Conservation (phyloP, 2,113 vertebrate genomes). For the Bungarus multicinctus region DNA sequence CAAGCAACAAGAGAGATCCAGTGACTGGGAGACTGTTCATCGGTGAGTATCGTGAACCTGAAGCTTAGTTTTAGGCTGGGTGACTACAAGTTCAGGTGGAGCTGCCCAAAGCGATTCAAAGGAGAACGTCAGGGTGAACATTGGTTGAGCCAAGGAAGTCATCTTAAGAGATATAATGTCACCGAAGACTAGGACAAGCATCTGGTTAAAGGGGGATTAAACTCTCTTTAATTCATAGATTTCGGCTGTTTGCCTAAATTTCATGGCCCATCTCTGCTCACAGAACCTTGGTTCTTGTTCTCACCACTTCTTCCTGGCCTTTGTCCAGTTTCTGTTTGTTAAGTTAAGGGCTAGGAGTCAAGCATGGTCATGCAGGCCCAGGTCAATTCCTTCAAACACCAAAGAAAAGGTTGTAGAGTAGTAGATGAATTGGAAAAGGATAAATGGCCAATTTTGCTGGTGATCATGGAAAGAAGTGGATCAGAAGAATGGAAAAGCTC, state of each 20-base stretch:
- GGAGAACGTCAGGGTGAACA: neutral
- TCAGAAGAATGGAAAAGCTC: neutral
- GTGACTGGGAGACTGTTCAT: slow-evolving; percentile 92
- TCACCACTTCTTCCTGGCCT: neutral
- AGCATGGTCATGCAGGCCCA: neutral
- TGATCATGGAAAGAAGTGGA: neutral
- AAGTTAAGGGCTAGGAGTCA: neutral
- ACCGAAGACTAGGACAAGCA: neutral
- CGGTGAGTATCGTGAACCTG: slow-evolving; percentile 69
- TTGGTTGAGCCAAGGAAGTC: neutral
- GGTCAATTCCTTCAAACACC: neutral
- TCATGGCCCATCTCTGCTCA: neutral
- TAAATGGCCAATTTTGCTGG: neutral
- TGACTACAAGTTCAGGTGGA: neutral
- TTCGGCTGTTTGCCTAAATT: neutral
- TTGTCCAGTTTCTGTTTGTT: neutral
- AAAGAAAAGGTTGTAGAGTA: neutral
- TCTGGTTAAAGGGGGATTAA: neutral
- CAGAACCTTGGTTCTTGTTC: neutral
- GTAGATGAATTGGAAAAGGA: neutral
- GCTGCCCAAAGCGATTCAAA: neutral
- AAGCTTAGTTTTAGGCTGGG: neutral
- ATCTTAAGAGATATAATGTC: neutral
- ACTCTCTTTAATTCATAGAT: neutral
- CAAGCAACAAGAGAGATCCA: slow-evolving; percentile 70